Conservation (phyloP, 2,888 invertebrate genomes). For the Prenolepis imparis region DNA sequence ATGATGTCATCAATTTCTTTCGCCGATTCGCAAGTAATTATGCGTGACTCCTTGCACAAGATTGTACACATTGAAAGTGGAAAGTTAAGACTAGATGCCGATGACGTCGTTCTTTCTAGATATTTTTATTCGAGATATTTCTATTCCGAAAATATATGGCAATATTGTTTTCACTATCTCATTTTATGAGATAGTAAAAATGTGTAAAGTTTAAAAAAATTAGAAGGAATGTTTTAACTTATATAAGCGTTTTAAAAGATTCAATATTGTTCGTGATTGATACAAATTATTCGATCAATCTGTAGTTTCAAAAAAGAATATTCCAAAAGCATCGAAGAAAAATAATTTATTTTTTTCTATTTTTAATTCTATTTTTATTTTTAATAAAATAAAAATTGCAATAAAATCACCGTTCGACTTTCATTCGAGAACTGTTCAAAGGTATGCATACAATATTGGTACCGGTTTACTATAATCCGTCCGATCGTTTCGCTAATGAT, state of each 20-base stretch:
- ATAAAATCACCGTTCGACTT: not conserved
- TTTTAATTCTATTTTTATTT: not conserved
- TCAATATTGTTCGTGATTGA: not conserved
- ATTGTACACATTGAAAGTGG: not conserved
- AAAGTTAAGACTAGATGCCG: not conserved
- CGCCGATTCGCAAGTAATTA: not conserved
- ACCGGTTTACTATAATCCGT: slow-evolving; percentile 48
- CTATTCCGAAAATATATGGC: not conserved
- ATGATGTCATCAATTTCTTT: slow-evolving; percentile 11
- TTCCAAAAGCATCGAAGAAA: not conserved
- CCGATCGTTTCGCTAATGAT: slow-evolving; percentile 54
- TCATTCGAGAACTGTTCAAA: not conserved
- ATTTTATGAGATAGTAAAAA: not conserved
- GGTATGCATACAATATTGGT: not conserved
- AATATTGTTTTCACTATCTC: not conserved
- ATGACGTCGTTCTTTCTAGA: not conserved
- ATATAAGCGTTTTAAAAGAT: not conserved
- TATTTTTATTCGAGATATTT: not conserved
- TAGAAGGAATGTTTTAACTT: not conserved
- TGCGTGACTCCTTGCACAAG: slow-evolving; percentile 5
- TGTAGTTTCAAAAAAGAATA: not conserved
- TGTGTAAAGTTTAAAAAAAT: not conserved
- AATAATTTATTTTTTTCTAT: not conserved
- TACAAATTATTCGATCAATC: not conserved
- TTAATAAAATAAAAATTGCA: not conserved